Evolutionary conservation across 1,140 invertebrate species (phyloP).

Genomic region (Spodoptera litura): DNA sequence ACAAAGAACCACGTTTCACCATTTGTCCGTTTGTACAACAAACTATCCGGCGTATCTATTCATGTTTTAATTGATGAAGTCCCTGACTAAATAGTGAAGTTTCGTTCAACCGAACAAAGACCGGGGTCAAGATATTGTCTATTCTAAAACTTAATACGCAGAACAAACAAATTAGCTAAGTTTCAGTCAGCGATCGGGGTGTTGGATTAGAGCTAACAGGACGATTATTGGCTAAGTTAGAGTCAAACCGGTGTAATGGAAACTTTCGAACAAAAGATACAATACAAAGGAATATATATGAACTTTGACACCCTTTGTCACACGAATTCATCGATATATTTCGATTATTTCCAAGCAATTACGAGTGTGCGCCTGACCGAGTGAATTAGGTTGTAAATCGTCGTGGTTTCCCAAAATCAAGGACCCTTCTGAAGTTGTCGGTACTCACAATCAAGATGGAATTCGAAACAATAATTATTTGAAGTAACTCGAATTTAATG

Average conservation of each 20-base stretch:
- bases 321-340: slow-evolving; percentile 21
- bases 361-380: slow-evolving; percentile 14
- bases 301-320: slow-evolving; percentile 9
- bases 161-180: neutral
- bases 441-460: neutral
- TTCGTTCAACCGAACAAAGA: too few relatives aligned
- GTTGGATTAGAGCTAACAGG: neutral
- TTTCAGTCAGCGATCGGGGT: neutral
- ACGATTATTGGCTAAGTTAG: neutral
- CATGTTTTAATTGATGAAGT: too few relatives aligned
- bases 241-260: neutral
- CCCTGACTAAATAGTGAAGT: too few relatives aligned
- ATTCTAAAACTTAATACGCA: too few relatives aligned
- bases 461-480: slow-evolving; percentile 16
- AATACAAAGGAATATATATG: neutral
- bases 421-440: neutral
- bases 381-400: slow-evolving; percentile 14
- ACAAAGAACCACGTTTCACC: too few relatives aligned
- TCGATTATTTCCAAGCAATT: slow-evolving; percentile 31
- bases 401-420: neutral
- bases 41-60: too few relatives aligned
- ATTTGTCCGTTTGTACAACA: too few relatives aligned
- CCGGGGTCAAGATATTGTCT: too few relatives aligned
- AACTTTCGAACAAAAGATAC: slow-evolving; percentile 19
- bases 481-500: slow-evolving; percentile 5